These are phyloP conservation scores for Micronisus gabar DNA, from an alignment of 2,113 vertebrate genomes.

Conservation along the genomic window DNA sequence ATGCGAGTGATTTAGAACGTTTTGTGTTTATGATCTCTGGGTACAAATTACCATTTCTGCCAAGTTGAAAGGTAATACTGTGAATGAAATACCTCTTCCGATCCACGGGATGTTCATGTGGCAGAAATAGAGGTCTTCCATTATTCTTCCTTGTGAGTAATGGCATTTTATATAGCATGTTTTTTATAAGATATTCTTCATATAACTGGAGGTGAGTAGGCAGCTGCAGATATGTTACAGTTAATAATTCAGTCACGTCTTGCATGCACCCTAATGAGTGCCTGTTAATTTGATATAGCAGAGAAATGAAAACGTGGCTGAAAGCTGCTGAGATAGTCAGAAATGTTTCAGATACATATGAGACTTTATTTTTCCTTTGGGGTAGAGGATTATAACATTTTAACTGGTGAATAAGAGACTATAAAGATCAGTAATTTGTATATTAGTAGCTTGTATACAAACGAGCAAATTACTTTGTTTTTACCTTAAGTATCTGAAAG, in stretches of 20 bases:
- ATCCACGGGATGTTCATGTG: not conserved
- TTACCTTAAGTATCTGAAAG: not conserved
- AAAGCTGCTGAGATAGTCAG: not conserved
- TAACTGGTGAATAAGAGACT: no score
- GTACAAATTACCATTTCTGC: not conserved
- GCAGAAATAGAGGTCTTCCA: not conserved
- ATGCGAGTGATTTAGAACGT: not conserved
- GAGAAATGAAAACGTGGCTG: not conserved
- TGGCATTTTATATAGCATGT: not conserved
- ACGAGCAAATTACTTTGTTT: not conserved
- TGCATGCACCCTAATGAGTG: not conserved
- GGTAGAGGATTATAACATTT: not conserved
- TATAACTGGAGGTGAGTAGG: not conserved
- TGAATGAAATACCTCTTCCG: not conserved
- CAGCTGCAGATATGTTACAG: not conserved
- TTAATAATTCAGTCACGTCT: not conserved
- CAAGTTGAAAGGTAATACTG: not conserved
- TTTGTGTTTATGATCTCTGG: not conserved
- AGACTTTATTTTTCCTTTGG: not conserved
- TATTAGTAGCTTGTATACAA: no score
- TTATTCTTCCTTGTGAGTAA: not conserved
- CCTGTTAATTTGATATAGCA: not conserved
- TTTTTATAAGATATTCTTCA: not conserved
- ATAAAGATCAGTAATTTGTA: no score
- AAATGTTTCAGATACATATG: not conserved